These are phyloP conservation scores for Melanostoma scalare DNA, from an alignment of 2,888 invertebrate species.

Conservation along the genomic window DNA sequence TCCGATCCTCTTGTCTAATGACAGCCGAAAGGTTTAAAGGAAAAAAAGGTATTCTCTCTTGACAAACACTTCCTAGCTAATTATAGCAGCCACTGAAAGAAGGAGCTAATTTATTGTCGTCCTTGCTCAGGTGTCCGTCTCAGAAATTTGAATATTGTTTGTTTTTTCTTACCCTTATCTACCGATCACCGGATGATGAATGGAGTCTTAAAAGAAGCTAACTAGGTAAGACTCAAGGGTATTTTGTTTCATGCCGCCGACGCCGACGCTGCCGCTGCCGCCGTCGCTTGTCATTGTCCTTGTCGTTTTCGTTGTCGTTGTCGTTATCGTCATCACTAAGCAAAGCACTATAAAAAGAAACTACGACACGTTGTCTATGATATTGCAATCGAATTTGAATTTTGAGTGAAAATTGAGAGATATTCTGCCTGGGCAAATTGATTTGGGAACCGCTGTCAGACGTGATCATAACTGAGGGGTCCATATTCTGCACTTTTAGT, in stretches of 20 bases:
- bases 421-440: constrained; percentile 50
- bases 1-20: constrained; percentile 59
- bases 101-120: constrained; percentile 68
- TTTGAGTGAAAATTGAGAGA: constrained; percentile 4
- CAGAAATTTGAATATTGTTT: constrained; percentile 46
- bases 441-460: constrained; percentile 71
- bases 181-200: constrained; percentile 58
- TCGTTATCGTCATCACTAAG: no score
- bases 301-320: not conserved
- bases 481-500: constrained; percentile 60
- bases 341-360: no score
- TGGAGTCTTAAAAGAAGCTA: constrained; percentile 62
- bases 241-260: constrained; percentile 69
- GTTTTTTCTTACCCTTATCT: constrained; percentile 4
- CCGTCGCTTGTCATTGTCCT: not conserved
- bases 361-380: no score
- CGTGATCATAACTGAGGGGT: constrained; percentile 55
- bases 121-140: constrained; percentile 66
- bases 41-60: constrained; percentile 54
- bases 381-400: not conserved
- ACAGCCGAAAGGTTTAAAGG: not conserved
- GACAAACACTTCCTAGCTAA: constrained; percentile 73
- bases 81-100: constrained; percentile 55
- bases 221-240: constrained; percentile 66
- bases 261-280: not conserved